Evolutionary conservation across 2,888 invertebrate genomes (phyloP).

Genomic region (Ophraella communa): DNA sequence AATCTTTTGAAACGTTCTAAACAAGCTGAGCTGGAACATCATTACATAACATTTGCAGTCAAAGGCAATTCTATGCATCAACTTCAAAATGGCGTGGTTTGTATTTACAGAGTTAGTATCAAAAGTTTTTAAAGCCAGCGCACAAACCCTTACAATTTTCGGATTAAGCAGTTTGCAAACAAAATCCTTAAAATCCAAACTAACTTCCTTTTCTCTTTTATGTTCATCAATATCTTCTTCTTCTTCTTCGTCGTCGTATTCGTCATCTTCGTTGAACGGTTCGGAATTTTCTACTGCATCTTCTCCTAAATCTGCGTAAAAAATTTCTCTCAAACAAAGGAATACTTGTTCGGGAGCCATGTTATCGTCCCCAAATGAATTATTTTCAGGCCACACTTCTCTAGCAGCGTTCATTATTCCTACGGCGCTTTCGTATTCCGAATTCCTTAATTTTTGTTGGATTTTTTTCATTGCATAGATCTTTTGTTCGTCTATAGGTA

Average conservation of each 20-base stretch:
- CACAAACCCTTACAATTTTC: conserved; percentile 80
- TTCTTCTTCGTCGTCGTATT: conserved; percentile 38
- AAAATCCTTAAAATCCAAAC: conserved; percentile 38
- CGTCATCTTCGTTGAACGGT: conserved; percentile 8
- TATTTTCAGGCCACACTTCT: conserved; percentile 94
- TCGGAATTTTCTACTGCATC: conserved; percentile 47
- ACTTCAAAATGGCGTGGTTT: conserved; percentile 87
- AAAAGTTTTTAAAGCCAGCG: conserved; percentile 75
- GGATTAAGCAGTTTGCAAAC: conserved; percentile 76
- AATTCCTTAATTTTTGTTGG: conserved; percentile 76
- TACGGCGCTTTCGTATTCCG: conserved; percentile 78
- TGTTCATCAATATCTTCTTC: conserved; percentile 32
- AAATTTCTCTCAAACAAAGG: conserved; percentile 83
- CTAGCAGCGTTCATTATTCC: conserved; percentile 83
- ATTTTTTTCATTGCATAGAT: conserved; percentile 86
- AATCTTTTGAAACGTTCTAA: conserved; percentile 84
- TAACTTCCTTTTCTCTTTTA: conserved; percentile 32
- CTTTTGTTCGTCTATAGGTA: conserved; percentile 87
- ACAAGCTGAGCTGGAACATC: conserved; percentile 87
- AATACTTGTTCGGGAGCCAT: conserved; percentile 87
- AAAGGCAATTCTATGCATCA: conserved; percentile 90
- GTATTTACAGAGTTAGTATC: conserved; percentile 77
- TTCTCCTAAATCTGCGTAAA: conserved; percentile 79
- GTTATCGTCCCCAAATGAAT: conserved; percentile 80
- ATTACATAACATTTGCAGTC: conserved; percentile 85